phyloP scores from a whole-genome alignment of 2,797 vertebrate species.

The Zalophus californianus region DNA sequence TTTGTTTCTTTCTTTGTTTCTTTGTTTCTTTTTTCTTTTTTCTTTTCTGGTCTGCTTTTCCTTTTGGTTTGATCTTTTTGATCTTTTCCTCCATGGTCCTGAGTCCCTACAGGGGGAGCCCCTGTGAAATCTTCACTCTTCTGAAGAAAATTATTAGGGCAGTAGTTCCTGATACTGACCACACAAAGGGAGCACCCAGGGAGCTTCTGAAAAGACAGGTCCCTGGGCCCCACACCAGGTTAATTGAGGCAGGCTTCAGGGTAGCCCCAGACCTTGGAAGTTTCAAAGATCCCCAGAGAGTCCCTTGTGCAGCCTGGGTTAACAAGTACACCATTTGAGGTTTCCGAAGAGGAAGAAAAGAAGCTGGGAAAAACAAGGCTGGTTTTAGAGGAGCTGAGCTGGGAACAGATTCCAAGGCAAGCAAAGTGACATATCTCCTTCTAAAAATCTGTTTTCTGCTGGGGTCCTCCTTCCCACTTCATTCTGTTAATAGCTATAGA shows the following conservation, averaged over 20 bases:
- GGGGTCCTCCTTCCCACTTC: background rate
- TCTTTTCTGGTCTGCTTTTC: background rate
- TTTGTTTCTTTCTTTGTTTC: background rate
- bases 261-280: background rate
- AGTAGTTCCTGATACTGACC: background rate
- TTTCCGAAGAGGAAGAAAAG: background rate
- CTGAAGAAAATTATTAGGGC: background rate
- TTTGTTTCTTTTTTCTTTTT: background rate
- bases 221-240: background rate
- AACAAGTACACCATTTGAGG: background rate
- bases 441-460: background rate
- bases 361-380: background rate
- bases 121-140: background rate
- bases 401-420: background rate
- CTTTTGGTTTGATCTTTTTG: background rate
- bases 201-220: background rate
- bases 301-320: accelerated
- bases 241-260: background rate
- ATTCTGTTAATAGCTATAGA: background rate
- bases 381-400: too few species aligned
- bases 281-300: background rate
- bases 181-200: background rate
- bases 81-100: background rate
- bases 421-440: background rate
- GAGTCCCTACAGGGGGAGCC: background rate